phyloP scores from a whole-genome alignment of 2,888 invertebrate species.

The Alloscopus bannaensis region DNA sequence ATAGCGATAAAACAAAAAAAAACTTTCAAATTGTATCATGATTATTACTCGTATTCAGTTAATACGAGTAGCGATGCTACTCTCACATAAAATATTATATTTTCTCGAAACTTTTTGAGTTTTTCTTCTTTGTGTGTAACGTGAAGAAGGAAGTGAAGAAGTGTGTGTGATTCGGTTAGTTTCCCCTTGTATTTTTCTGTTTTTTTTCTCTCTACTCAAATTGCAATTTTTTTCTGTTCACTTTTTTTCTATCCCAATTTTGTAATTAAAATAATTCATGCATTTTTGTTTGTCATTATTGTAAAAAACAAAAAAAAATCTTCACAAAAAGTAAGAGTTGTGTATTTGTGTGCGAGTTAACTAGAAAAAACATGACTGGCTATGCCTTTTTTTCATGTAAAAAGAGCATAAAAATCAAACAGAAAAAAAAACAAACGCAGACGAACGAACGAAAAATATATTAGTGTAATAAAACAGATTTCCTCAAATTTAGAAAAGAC shows the following conservation, averaged over 20 bases:
- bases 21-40: conserved; percentile 69
- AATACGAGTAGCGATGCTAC: conserved; percentile 55
- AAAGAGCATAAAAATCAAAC: conserved; percentile 33
- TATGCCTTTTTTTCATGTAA: conserved; percentile 24
- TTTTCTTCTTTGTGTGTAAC: no score
- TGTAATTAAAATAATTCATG: conserved; percentile 3
- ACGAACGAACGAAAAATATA: no score
- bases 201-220: conserved; percentile 18
- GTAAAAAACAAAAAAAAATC: neutral
- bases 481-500: no score
- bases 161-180: no score
- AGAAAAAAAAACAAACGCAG: conserved; percentile 42
- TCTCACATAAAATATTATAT: conserved; percentile 46
- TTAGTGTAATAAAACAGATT: conserved; percentile 11
- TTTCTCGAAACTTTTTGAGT: no score
- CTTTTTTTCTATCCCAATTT: neutral
- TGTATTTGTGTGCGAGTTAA: neutral
- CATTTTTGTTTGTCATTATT: no score
- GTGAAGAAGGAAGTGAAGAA: no score
- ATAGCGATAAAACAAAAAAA: conserved; percentile 53
- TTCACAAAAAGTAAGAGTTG: no score
- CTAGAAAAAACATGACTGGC: conserved; percentile 44
- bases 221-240: conserved; percentile 3
- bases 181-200: no score
- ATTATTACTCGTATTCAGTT: conserved; percentile 52